Conservation (phyloP, 2,113 vertebrate species). For the Mohoua ochrocephala region DNA sequence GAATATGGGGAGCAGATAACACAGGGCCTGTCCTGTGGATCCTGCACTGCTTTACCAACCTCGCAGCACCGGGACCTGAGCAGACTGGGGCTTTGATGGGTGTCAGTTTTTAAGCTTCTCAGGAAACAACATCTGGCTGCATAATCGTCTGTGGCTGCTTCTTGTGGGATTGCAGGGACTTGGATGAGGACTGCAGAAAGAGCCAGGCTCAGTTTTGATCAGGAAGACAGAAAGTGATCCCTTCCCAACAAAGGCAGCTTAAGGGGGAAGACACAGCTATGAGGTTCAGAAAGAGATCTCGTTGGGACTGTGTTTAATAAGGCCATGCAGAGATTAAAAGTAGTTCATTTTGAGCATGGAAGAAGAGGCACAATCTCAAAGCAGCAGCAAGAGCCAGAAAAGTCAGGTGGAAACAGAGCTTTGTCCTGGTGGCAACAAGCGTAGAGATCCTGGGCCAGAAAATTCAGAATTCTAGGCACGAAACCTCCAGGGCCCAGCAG, state of each 20-base stretch:
- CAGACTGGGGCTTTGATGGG: background rate
- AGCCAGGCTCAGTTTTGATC: background rate
- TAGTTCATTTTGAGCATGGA: background rate
- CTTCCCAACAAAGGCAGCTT: background rate
- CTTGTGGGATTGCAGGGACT: background rate
- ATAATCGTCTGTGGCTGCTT: background rate
- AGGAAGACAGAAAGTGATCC: background rate
- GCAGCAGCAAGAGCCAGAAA: background rate
- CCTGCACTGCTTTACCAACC: background rate
- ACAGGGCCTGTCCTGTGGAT: background rate
- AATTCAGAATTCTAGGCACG: background rate
- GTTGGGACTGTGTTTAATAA: background rate
- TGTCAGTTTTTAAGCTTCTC: background rate
- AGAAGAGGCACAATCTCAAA: background rate
- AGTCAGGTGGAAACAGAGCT: background rate
- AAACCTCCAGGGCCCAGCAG: background rate
- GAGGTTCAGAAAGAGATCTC: background rate
- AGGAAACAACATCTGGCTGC: background rate
- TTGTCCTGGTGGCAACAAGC: background rate
- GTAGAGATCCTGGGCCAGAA: background rate
- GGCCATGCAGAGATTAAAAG: background rate
- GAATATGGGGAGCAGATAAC: background rate
- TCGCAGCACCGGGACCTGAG: background rate
- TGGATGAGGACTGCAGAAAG: background rate
- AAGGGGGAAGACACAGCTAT: fast-evolving